phyloP scores from a whole-genome alignment of 2,888 invertebrate species.

The Mechanitis messenoides region DNA sequence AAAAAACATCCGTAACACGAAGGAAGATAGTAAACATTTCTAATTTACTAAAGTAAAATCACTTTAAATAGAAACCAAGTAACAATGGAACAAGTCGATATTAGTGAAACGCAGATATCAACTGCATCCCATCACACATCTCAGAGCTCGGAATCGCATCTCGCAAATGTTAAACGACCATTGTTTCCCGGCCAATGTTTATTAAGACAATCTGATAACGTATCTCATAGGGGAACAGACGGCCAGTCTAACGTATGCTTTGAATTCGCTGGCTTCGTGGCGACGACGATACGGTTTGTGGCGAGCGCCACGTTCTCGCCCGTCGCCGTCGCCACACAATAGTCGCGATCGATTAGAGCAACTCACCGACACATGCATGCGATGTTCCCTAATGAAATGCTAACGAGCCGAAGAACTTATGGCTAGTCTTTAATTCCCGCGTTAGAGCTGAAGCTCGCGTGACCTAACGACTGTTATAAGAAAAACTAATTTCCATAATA shows the following conservation, averaged over 20 bases:
- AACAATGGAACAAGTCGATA: conserved; percentile 51
- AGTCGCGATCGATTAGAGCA: conserved; percentile 65
- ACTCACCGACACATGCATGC: conserved; percentile 33
- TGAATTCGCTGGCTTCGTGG: conserved; percentile 44
- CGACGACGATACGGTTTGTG: conserved; percentile 34
- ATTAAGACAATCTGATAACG: conserved; percentile 74
- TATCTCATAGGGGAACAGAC: conserved; percentile 63
- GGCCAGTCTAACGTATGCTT: conserved; percentile 63
- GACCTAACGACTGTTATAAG: conserved; percentile 65
- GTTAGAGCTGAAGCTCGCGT: conserved; percentile 60
- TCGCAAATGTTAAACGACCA: conserved; percentile 60
- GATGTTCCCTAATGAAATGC: conserved; percentile 38
- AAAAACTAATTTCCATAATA: conserved; percentile 73
- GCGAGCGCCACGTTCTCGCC: conserved; percentile 30
- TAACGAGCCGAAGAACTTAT: conserved; percentile 50
- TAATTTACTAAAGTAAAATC: conserved; percentile 12
- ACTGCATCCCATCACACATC: conserved; percentile 46
- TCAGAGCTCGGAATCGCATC: conserved; percentile 44
- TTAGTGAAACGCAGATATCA: conserved; percentile 47
- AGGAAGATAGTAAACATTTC: background rate
- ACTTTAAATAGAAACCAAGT: conserved; percentile 21
- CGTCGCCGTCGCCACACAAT: conserved; percentile 45
- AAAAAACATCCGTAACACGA: background rate
- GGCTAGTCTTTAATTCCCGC: conserved; percentile 54
- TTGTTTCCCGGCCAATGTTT: conserved; percentile 71